These are phyloP conservation scores for Triplophysa siluroides DNA, from an alignment of 2,113 vertebrate species.

Conservation along the genomic window DNA sequence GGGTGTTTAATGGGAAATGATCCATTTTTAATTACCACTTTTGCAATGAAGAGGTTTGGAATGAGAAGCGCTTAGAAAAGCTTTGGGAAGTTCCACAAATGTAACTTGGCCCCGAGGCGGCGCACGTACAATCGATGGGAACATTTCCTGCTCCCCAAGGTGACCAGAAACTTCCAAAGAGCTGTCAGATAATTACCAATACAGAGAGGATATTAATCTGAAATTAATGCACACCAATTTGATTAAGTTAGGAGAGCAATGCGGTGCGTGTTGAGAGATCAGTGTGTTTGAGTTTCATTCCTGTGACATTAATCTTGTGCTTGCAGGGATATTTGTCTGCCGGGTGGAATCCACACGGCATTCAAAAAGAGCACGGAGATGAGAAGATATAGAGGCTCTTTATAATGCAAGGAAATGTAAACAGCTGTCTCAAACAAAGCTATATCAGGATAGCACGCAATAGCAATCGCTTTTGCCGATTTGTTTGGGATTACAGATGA, in stretches of 20 bases:
- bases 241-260: constrained; percentile 67
- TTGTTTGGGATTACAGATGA: constrained; percentile 8
- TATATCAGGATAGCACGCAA: constrained; percentile 39
- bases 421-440: constrained; percentile 25
- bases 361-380: constrained; percentile 46
- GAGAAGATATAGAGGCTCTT: constrained; percentile 45
- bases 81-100: constrained; percentile 59
- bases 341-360: constrained; percentile 45
- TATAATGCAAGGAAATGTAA: constrained; percentile 32
- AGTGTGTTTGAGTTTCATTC: constrained; percentile 64
- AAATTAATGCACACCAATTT: constrained; percentile 65
- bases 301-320: constrained; percentile 60
- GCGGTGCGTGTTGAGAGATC: constrained; percentile 56
- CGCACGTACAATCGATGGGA: constrained; percentile 23
- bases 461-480: constrained; percentile 13
- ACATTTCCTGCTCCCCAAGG: constrained; percentile 55
- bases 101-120: constrained; percentile 40
- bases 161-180: constrained; percentile 63
- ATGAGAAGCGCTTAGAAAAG: constrained; percentile 61
- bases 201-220: constrained; percentile 63
- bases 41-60: constrained; percentile 59
- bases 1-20: constrained; percentile 64
- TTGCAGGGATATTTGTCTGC: constrained; percentile 52
- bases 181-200: constrained; percentile 68
- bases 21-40: constrained; percentile 77